Conservation (phyloP, 1,140 invertebrate species). For the Rhizoglyphus robini region DNA sequence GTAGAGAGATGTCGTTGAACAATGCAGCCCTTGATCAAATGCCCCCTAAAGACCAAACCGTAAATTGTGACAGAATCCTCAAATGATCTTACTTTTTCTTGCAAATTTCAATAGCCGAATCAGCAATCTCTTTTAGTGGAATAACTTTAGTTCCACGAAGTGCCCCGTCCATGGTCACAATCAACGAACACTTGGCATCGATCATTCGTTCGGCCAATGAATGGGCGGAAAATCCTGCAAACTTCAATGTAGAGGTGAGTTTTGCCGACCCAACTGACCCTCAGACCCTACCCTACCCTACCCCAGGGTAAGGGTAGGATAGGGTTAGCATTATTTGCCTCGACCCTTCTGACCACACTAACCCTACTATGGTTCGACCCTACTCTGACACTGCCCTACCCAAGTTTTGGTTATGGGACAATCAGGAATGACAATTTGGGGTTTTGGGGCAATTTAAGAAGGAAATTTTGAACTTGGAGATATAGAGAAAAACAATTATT, state of each 20-base stretch:
- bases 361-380: no score
- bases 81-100: slow-evolving; percentile 25
- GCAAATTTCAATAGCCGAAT: slow-evolving; percentile 43
- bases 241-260: slow-evolving; percentile 48
- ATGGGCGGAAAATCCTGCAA: slow-evolving; percentile 87
- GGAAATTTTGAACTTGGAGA: no score
- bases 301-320: no score
- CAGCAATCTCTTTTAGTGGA: slow-evolving; percentile 69
- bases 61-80: not conserved
- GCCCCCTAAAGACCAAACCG: not conserved
- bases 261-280: no score
- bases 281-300: no score
- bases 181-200: slow-evolving; percentile 64
- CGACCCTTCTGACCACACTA: no score
- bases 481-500: slow-evolving; percentile 25
- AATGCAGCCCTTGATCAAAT: not conserved
- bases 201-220: slow-evolving; percentile 78
- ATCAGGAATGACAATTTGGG: no score
- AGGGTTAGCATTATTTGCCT: no score
- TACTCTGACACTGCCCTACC: no score
- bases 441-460: no score
- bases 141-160: slow-evolving; percentile 80
- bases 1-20: slow-evolving; percentile 5
- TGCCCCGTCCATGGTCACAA: slow-evolving; percentile 77
- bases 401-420: no score